Evolutionary conservation across 2,797 vertebrate genomes (phyloP), one percentile per base, ranked within the genome.

Genomic region (Danionella dracula): DNA sequence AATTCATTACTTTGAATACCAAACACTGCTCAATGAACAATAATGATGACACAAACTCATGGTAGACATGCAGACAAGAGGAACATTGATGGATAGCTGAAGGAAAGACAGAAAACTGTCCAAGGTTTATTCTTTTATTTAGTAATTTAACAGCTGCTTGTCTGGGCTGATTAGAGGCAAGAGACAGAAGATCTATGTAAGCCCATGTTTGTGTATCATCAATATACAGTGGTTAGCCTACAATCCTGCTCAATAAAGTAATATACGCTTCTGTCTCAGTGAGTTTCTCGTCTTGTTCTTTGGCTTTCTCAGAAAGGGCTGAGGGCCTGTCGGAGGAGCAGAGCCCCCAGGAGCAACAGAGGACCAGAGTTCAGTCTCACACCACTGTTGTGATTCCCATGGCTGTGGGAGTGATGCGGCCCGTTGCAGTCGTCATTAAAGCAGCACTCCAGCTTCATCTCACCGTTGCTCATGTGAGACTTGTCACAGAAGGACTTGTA

Each of bases 401-500:
- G 77, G 65, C 84, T 88, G 71, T 76, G 86, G 65, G 87, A 80
- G 69, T 45, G 80, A 3, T 83, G 76, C 0, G 91, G 87, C 5
- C 92, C 90, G 2, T 94, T 94, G 57, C 91, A 94, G 82, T 92
- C 85, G 4, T 93, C 90, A 0, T 77, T 82, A 60, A 87, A 92
- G 74, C 92, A 95, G 68, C 93, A 94, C 16, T 83, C 84, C 81
- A 93, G 81, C 59, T 84, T 90, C 74, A 89, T 83, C 17, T 83
- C 90, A 0, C 83, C 77, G 50, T 67, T 79, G 29, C 80, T 76
- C 5, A 82, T 76, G 0, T 84, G 81, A 0, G 88, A 89, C 71
- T 90, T 92, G 27, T 92, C 91, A 2, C 92, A 93, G 87, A 93
- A 95, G 8, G 87, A 87, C 77, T 90, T 92, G 83, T 93, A 94